phyloP scores from a whole-genome alignment of 2,888 invertebrate species.

The Cyclophora punctaria region DNA sequence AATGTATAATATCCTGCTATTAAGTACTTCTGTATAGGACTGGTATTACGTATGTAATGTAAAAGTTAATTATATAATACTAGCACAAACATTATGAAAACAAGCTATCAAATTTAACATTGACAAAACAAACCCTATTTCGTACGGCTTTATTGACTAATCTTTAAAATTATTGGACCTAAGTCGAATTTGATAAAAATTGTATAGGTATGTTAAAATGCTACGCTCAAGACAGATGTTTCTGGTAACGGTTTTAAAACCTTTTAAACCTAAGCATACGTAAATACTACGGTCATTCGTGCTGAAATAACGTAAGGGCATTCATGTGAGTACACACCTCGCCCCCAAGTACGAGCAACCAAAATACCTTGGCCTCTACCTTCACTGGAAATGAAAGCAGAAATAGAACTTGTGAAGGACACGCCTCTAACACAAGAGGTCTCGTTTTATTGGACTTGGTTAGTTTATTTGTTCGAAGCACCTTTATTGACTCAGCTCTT shows the following conservation, averaged over 20 bases:
- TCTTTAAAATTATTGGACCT: too few relatives aligned
- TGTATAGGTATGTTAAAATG: too few relatives aligned
- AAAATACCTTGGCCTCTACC: slow-evolving; percentile 19
- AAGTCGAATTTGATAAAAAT: too few relatives aligned
- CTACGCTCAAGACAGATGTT: too few relatives aligned
- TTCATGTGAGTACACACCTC: slow-evolving; percentile 37
- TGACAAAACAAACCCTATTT: too few relatives aligned
- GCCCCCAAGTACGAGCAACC: slow-evolving; percentile 20
- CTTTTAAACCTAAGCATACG: slow-evolving; percentile 15
- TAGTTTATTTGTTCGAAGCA: slow-evolving; percentile 29
- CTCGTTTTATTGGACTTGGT: slow-evolving; percentile 19
- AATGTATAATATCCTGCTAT: too few relatives aligned
- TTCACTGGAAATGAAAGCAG: slow-evolving; percentile 1
- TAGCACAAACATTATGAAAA: too few relatives aligned
- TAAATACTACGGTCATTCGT: slow-evolving; percentile 30
- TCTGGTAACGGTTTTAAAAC: slow-evolving; percentile 7
- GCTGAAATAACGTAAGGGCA: slow-evolving; percentile 40
- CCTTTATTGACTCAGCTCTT: slow-evolving; percentile 33
- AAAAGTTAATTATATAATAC: too few relatives aligned
- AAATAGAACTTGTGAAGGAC: slow-evolving; percentile 6
- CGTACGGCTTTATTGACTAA: too few relatives aligned
- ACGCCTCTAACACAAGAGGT: slow-evolving; percentile 10
- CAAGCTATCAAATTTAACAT: too few relatives aligned
- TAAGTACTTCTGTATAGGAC: too few relatives aligned
- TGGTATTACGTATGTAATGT: too few relatives aligned